Percentiles rank a stretch among this genome's conserved stretches.
phyloP scores from a whole-genome alignment of 2,888 invertebrate species.

The Allophyes oxyacanthae region DNA sequence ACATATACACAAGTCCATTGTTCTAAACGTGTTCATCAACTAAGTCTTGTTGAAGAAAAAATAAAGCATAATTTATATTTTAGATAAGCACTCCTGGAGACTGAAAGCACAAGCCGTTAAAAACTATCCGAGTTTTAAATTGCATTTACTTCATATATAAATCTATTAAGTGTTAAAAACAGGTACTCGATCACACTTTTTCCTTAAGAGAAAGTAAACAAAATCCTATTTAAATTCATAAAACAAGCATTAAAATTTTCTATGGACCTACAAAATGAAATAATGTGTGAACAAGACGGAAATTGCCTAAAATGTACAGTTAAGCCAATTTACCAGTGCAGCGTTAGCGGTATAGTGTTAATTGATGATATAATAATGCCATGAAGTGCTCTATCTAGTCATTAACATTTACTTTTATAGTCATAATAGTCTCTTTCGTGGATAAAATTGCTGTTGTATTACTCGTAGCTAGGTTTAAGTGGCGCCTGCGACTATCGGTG shows the following conservation, averaged over 20 bases:
- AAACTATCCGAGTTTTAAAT: too few species aligned
- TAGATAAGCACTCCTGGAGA: too few species aligned
- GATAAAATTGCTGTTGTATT: constrained; percentile 10
- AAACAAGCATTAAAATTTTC: constrained; percentile 32
- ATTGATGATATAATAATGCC: constrained; percentile 59
- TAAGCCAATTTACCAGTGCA: constrained; percentile 37
- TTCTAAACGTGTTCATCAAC: constrained; percentile 4
- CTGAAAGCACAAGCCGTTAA: too few species aligned
- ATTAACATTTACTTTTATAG: constrained; percentile 50
- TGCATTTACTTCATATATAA: too few species aligned
- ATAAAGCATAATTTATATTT: too few species aligned
- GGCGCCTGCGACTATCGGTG: constrained; percentile 13
- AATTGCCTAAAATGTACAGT: constrained; percentile 52
- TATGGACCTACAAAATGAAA: constrained; percentile 33
- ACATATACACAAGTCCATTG: constrained; percentile 14
- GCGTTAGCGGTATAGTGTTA: constrained; percentile 56
- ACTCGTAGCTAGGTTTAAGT: constrained; percentile 15
- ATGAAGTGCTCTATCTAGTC: constrained; percentile 44
- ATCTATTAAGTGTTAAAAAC: neutral
- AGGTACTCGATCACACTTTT: neutral
- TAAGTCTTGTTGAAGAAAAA: too few species aligned
- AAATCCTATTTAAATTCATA: too few species aligned
- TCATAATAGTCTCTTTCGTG: constrained; percentile 21
- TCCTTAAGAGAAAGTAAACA: constrained; percentile 26
- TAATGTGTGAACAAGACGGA: constrained; percentile 47